Base-by-base conservation (phyloP, 2,797 vertebrate genomes). In the Pseudochirops cupreus region DNA sequence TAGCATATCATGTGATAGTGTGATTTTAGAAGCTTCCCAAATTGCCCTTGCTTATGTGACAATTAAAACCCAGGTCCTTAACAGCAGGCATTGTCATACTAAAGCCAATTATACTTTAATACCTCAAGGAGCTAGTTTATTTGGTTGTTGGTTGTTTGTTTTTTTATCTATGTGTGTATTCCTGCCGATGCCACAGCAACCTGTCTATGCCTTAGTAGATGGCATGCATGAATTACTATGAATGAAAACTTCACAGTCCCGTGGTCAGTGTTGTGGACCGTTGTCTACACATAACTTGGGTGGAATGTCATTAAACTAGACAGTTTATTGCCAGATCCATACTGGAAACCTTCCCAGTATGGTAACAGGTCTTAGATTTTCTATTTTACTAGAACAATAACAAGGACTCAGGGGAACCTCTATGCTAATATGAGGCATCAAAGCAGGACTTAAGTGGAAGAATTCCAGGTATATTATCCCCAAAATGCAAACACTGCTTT, bases 11-110 rank as follows among this genome's bases (percentile, higher is more conserved):
- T 58, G 56, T 39, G 46, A 12, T 54, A 6, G 1, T 12, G 0
- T 91, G 26, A 95, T 93, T 93, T 91, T 92, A 74, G 56, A 92
- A 16, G 13, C 29, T 93, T 58, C 91, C 90, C 59, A 46, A 82
- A 59, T 5, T 82, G 39, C 7, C 46, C 26, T 12, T 89, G 53
- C 54, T 46, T 39, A 54, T 59, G 13, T 91, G 14, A 59, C 56
- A 46, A 24, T 46, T 82, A 46, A 82, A 82, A 39, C 24, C 7
- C 18, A 10, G n/a, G 16, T 14, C 62, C 33, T 67, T n/a, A 24
- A 46, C n/a, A 82, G 4, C 24, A 46, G 67, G 16, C 7, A 3
- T 46, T 46, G 39, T 53, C 12, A 91, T 0, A 33, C 3, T 39
- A 87, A 93, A 57, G 91, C 50, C 57, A 94, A 54, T 87, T 26